Base-by-base conservation (phyloP, 2,888 invertebrate species). In the Cylindroiulus punctatus region DNA sequence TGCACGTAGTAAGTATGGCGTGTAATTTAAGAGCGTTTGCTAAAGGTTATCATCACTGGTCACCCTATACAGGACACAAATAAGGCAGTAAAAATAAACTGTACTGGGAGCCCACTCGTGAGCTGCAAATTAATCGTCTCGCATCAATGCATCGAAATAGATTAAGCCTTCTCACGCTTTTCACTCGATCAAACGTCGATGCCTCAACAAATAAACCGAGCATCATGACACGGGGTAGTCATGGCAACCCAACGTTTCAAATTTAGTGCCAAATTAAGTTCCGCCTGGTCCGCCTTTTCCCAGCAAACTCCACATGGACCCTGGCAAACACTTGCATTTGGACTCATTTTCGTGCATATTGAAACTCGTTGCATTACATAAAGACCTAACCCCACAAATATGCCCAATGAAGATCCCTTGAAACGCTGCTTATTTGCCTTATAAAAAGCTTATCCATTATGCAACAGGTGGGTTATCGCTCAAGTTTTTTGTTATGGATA, bases 381-480 rank as follows among this genome's bases (percentile, higher is more conserved):
- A 7, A n/a, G n/a, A n/a, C n/a, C n/a, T n/a, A n/a, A n/a, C n/a
- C n/a, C n/a, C n/a, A n/a, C n/a, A n/a, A n/a, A n/a, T n/a, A n/a
- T n/a, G n/a, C n/a, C n/a, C n/a, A n/a, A n/a, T n/a, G n/a, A n/a
- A n/a, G n/a, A n/a, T n/a, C n/a, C n/a, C n/a, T n/a, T n/a, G n/a
- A n/a, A n/a, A n/a, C n/a, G n/a, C n/a, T n/a, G 36, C 36, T 36
- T 36, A 36, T 36, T 36, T 36, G 36, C 36, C 36, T 36, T 36
- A 7, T 2, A 7, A 36, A 36, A 36, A 76, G 76, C 76, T 30
- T 8, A 26, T 30, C 76, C 30, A 76, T 30, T 30, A 76, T 30
- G 30, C 76, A 76, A 76, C 76, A 76, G 76, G 76, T 76, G 76
- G 76, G 30, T 76, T 76, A 76, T 76, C 65, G 26, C 12, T 65